phyloP scores from a whole-genome alignment of 37 sponge, comb jelly and placozoan genomes.

The Theonella swinhoei region DNA sequence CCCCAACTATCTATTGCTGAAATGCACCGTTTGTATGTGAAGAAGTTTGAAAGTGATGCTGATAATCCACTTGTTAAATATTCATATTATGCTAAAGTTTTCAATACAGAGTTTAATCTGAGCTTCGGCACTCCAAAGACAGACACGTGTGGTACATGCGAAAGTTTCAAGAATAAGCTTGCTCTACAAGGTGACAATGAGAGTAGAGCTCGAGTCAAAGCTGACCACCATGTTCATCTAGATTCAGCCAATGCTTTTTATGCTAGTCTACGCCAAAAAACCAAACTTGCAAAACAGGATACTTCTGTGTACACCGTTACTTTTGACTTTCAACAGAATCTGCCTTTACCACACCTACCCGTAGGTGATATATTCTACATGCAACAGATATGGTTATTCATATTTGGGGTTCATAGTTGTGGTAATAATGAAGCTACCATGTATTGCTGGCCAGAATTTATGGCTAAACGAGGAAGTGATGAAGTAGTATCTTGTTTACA shows the following conservation, averaged over 20 bases:
- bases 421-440: background rate
- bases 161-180: background rate
- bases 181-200: background rate
- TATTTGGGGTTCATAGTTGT: conserved; percentile 2
- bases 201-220: background rate
- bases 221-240: background rate
- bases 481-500: conserved; percentile 1
- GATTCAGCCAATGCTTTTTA: background rate
- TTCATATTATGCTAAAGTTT: conserved; percentile 8
- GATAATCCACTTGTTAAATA: background rate
- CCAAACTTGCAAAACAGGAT: background rate
- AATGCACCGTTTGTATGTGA: conserved; percentile 2
- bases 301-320: background rate
- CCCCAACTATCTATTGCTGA: conserved; percentile 4
- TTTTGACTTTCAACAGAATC: conserved; percentile 7
- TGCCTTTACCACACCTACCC: background rate
- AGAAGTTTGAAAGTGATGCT: background rate
- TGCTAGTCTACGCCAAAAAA: background rate
- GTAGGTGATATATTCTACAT: background rate
- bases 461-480: background rate
- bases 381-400: background rate
- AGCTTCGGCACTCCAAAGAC: background rate
- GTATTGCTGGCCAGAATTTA: background rate
- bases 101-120: conserved; percentile 7
- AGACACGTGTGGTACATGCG: conserved; percentile 6